These are phyloP conservation scores for Smithornis capensis DNA, from an alignment of 2,113 vertebrate genomes.

Conservation along the genomic window DNA sequence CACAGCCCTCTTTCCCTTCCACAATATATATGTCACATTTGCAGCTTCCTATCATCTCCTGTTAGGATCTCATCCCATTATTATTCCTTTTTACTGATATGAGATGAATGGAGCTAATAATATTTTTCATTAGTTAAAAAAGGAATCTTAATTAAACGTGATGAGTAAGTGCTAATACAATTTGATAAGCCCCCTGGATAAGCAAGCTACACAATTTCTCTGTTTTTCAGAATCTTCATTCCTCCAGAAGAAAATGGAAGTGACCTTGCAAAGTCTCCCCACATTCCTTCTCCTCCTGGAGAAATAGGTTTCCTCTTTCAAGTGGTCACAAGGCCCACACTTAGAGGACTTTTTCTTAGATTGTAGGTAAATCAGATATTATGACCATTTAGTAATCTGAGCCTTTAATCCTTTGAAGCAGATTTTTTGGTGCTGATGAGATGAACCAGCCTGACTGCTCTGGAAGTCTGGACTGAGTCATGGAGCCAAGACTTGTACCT, in stretches of 20 bases:
- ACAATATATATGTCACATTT: background rate
- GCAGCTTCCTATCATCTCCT: conserved; percentile 14
- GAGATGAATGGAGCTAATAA: conserved; percentile 7
- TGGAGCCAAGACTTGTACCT: background rate
- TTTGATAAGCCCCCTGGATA: conserved; percentile 35
- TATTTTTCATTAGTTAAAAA: conserved; percentile 18
- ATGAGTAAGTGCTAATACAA: conserved; percentile 45
- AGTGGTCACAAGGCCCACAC: background rate
- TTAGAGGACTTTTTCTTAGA: background rate
- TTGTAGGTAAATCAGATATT: background rate
- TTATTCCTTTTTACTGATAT: background rate
- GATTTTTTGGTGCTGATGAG: background rate
- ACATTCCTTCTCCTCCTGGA: background rate
- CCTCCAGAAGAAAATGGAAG: background rate
- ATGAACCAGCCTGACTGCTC: background rate
- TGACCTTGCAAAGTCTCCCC: background rate
- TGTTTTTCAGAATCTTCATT: background rate
- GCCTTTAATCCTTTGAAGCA: background rate
- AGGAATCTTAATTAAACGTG: conserved; percentile 51
- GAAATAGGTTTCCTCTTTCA: background rate
- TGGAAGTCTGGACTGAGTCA: background rate
- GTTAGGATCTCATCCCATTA: conserved; percentile 11
- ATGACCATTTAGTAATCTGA: background rate
- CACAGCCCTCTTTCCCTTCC: background rate
- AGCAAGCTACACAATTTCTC: background rate